Percentiles rank a stretch among this genome's conserved stretches.
Evolutionary conservation across 2,797 vertebrate species (phyloP).

Genomic region (Hybognathus amarus): DNA sequence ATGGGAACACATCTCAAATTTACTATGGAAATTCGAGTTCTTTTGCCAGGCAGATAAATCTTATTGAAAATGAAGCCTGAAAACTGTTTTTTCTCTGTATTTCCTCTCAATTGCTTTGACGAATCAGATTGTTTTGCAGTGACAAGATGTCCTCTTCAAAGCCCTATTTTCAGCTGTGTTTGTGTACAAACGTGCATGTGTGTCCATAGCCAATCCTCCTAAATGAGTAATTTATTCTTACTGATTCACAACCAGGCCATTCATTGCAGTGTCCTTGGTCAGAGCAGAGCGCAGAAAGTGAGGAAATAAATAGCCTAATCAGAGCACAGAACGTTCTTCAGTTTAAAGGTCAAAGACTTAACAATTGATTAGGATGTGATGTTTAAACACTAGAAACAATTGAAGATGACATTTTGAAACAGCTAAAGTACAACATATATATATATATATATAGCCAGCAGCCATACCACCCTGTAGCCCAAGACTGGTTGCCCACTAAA

Average conservation of each 20-base stretch:
- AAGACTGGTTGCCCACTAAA: no score
- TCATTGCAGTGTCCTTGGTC: constrained; percentile 34
- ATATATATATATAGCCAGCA: no score
- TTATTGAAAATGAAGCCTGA: background rate
- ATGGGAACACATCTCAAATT: background rate
- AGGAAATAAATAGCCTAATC: constrained; percentile 40
- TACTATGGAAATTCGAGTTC: background rate
- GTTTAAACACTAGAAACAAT: constrained; percentile 10
- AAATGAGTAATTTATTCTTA: constrained; percentile 53
- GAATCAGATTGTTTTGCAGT: constrained; percentile 27
- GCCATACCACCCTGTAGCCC: no score
- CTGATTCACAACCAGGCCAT: constrained; percentile 43
- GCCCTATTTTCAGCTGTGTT: background rate
- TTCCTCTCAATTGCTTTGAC: background rate
- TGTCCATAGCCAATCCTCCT: constrained; percentile 46
- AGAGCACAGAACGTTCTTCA: constrained; percentile 38
- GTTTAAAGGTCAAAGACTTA: constrained; percentile 53
- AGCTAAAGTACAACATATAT: no score
- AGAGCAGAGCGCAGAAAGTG: constrained; percentile 3
- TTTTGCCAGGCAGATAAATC: background rate
- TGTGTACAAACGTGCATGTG: constrained; percentile 2
- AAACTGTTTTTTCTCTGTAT: background rate
- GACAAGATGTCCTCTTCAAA: constrained; percentile 31
- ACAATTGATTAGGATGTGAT: constrained; percentile 37
- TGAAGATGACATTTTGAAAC: background rate